Evolutionary conservation across 2,113 vertebrate genomes (phyloP).

Genomic region (Pleuronectes platessa): DNA sequence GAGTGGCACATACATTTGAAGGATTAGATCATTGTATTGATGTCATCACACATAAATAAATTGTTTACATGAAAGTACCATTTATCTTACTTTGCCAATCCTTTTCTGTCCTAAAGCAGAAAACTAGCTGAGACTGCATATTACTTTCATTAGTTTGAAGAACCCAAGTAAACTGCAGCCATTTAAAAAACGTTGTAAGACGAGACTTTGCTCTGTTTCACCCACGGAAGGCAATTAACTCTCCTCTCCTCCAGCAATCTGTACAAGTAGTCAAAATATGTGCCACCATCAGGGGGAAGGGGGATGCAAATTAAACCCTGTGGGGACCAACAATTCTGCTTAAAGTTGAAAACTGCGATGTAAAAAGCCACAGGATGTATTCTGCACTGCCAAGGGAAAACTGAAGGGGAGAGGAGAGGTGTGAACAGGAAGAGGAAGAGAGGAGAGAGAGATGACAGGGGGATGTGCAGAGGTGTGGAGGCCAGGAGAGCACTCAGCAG

Average conservation of each 20-base stretch:
- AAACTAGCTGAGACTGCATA: conserved; percentile 43
- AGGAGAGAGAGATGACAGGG: background rate
- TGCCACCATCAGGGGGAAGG: conserved; percentile 14
- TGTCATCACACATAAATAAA: background rate
- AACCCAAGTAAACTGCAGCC: conserved; percentile 31
- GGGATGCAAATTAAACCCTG: conserved; percentile 47
- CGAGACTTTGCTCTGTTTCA: conserved; percentile 14
- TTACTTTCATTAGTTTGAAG: conserved; percentile 40
- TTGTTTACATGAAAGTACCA: background rate
- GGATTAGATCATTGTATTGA: background rate
- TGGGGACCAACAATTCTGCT: conserved; percentile 1
- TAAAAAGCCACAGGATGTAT: conserved; percentile 4
- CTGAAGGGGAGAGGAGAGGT: background rate
- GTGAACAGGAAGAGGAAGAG: background rate
- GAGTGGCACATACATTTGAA: background rate
- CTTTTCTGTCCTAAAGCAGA: conserved; percentile 1
- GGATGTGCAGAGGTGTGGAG: background rate
- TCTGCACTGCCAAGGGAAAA: background rate
- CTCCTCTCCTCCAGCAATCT: conserved; percentile 22
- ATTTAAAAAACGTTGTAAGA: conserved; percentile 42
- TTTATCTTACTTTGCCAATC: background rate
- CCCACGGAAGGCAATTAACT: conserved; percentile 47
- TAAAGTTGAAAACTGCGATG: conserved; percentile 9
- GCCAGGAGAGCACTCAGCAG: background rate
- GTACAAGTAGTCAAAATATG: conserved; percentile 35